Conservation (phyloP, 2,797 vertebrate species). For the Malurus leucopterus region DNA sequence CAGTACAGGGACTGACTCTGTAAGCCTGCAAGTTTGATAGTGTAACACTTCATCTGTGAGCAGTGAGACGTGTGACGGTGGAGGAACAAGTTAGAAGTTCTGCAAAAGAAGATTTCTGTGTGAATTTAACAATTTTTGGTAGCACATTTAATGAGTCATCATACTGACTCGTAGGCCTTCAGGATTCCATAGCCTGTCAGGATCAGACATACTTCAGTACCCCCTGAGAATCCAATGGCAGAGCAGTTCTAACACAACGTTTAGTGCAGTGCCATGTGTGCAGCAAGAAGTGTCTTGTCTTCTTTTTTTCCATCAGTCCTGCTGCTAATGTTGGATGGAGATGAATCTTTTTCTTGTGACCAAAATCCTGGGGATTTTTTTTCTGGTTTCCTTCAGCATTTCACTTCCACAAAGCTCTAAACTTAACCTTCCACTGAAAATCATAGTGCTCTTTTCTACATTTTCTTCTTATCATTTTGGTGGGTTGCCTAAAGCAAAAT, state of each 20-base stretch:
- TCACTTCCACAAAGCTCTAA: constrained; percentile 12
- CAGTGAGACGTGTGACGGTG: constrained; percentile 41
- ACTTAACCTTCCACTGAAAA: neutral
- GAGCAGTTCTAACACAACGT: neutral
- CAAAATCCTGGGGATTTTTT: neutral
- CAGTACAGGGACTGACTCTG: constrained; percentile 29
- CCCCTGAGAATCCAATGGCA: neutral
- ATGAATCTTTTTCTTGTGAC: constrained; percentile 2
- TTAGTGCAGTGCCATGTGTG: constrained; percentile 18
- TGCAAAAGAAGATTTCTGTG: constrained; percentile 45
- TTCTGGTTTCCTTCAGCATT: neutral
- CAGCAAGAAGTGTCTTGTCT: neutral
- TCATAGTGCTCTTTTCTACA: neutral
- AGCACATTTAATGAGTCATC: constrained; percentile 60
- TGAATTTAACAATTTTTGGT: constrained; percentile 60
- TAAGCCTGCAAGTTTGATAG: constrained; percentile 46
- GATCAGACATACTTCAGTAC: constrained; percentile 18
- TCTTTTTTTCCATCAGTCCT: constrained; percentile 30
- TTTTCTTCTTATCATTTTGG: neutral
- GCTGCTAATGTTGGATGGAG: constrained; percentile 13
- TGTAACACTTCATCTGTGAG: constrained; percentile 64
- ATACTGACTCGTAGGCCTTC: constrained; percentile 38
- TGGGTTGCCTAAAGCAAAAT: neutral
- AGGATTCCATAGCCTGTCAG: constrained; percentile 34
- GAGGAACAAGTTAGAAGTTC: constrained; percentile 50